phyloP scores from a whole-genome alignment of 1,140 invertebrate species.

The Drosophila melanogaster region Release_6_plus_ISO1_MT NT_033777.3:13583001-13583500 shows the following conservation, averaged over 20 bases:
- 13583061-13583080: conserved; percentile 14
- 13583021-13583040: conserved; percentile 37
- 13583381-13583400: no score
- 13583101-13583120: conserved; percentile 74
- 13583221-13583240: conserved; percentile 58
- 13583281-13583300: conserved; percentile 80
- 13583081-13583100: conserved; percentile 51
- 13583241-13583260: conserved; percentile 52
- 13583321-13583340: conserved; percentile 64
- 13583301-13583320: conserved; percentile 77
- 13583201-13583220: conserved; percentile 81
- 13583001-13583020: conserved; percentile 11
- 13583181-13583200: conserved; percentile 82
- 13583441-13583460: not conserved
- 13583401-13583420: conserved; percentile 9
- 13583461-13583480: conserved; percentile 7
- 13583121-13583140: conserved; percentile 66
- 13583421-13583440: conserved; percentile 5
- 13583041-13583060: conserved; percentile 39
- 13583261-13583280: conserved; percentile 62
- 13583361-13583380: no score
- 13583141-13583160: conserved; percentile 29
- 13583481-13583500: not conserved
- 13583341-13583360: conserved; percentile 68
- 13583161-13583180: conserved; percentile 81